Percentiles rank a stretch among this genome's conserved stretches.
These are phyloP conservation scores for Penaeus indicus DNA, from an alignment of 1,140 invertebrate genomes.

Conservation along the genomic window DNA sequence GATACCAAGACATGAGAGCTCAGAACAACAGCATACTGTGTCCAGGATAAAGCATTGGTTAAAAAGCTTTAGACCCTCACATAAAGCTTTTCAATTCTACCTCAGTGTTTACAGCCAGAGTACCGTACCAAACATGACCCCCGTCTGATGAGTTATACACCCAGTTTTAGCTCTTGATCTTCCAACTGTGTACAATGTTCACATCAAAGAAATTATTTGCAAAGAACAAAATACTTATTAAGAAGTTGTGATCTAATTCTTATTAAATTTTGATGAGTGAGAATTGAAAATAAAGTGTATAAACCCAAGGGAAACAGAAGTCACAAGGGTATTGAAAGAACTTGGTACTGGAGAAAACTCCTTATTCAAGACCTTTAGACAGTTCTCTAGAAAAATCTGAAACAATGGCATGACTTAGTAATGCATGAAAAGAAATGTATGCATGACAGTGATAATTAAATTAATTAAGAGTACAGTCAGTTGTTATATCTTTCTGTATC, in stretches of 20 bases:
- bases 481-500: too few relatives aligned
- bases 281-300: too few relatives aligned
- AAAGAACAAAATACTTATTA: too few relatives aligned
- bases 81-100: slow-evolving; percentile 13
- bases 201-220: slow-evolving; percentile 17
- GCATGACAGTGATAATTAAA: too few relatives aligned
- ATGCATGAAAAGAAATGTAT: too few relatives aligned
- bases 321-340: slow-evolving; percentile 40
- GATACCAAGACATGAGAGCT: slow-evolving; percentile 33
- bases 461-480: too few relatives aligned
- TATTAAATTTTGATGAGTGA: too few relatives aligned
- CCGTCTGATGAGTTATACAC: not conserved
- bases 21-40: slow-evolving; percentile 15
- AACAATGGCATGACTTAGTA: too few relatives aligned
- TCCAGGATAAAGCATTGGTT: slow-evolving; percentile 17
- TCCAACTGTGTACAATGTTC: not conserved
- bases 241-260: too few relatives aligned
- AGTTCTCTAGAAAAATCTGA: not conserved
- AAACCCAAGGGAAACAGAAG: not conserved
- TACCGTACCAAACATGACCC: slow-evolving; percentile 27
- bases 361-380: not conserved
- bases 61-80: slow-evolving; percentile 20
- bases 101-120: slow-evolving; percentile 38
- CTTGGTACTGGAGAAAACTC: slow-evolving; percentile 20
- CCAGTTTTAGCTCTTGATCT: not conserved